Conservation (phyloP, 2,113 vertebrate genomes). For the Acrocephalus arundinaceus region DNA sequence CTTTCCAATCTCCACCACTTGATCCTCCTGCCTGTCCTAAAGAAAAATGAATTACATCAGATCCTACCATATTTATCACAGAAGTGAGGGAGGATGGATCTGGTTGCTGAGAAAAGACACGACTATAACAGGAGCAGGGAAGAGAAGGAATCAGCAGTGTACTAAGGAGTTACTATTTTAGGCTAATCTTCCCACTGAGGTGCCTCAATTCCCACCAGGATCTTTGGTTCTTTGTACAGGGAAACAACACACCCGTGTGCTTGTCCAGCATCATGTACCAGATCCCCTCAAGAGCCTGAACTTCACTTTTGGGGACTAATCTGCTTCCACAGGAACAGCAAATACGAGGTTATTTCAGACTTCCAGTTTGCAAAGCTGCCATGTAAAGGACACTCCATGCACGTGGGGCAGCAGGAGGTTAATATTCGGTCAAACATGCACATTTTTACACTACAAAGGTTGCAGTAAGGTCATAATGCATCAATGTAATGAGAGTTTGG, state of each 20-base stretch:
- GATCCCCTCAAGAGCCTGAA: not conserved
- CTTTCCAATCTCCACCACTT: not conserved
- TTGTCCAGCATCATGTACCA: not conserved
- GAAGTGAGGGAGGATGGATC: not conserved
- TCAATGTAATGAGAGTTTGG: slow-evolving; percentile 19
- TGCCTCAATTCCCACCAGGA: not conserved
- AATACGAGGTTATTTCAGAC: not conserved
- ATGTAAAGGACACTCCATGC: slow-evolving; percentile 23
- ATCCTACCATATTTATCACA: not conserved
- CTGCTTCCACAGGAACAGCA: not conserved
- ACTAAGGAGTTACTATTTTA: slow-evolving; percentile 30
- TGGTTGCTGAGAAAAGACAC: not conserved
- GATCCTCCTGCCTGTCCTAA: not conserved
- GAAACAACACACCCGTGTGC: not conserved
- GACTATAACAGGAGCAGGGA: not conserved
- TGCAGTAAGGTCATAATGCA: slow-evolving; percentile 37
- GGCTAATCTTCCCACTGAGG: not conserved
- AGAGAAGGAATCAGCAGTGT: not conserved
- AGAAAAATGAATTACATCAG: not conserved
- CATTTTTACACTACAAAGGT: not conserved
- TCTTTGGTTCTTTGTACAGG: not conserved
- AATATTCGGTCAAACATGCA: slow-evolving; percentile 48
- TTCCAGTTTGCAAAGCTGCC: not conserved
- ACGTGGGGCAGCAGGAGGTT: slow-evolving; percentile 43
- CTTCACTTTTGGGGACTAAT: not conserved